phyloP scores from a whole-genome alignment of 2,797 vertebrate species.

The Phrynocephalus forsythii region DNA sequence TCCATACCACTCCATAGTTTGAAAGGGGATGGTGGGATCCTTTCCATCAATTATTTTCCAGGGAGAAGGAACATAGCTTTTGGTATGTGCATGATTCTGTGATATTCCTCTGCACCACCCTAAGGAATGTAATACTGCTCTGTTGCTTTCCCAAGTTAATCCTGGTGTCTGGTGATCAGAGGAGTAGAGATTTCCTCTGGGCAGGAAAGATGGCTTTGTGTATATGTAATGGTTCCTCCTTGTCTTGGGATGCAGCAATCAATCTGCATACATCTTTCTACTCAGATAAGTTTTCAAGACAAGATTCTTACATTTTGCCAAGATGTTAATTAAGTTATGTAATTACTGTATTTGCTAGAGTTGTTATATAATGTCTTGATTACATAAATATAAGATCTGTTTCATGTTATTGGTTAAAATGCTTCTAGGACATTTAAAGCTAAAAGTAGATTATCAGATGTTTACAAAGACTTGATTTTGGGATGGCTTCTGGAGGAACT shows the following conservation, averaged over 20 bases:
- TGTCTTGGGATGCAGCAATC: not conserved
- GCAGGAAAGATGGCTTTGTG: not conserved
- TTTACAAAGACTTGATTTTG: conserved; percentile 1
- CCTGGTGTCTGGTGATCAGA: not conserved
- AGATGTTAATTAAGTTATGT: conserved; percentile 2
- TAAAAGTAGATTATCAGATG: conserved; percentile 6
- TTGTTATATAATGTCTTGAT: conserved; percentile 15
- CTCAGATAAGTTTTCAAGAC: not conserved
- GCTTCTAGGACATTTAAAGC: not conserved
- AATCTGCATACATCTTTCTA: not conserved
- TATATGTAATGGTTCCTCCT: not conserved
- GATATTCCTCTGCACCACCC: not conserved
- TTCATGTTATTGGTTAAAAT: conserved; percentile 6
- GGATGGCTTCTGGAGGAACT: not conserved
- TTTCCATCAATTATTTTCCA: not conserved
- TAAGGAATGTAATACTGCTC: too few relatives aligned
- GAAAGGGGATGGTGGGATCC: not conserved
- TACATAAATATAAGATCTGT: conserved; percentile 13
- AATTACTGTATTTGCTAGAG: conserved; percentile 10
- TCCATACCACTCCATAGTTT: not conserved
- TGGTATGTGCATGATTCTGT: not conserved
- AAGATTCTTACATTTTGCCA: not conserved
- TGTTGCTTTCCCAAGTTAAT: not conserved
- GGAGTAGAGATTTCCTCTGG: not conserved
- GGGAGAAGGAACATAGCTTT: not conserved